A percentile compares a stretch with the other conserved stretches of the same genome.
Evolutionary conservation across 2,113 vertebrate species (phyloP).

Genomic region (Cyphomyrus discorhynchus): DNA sequence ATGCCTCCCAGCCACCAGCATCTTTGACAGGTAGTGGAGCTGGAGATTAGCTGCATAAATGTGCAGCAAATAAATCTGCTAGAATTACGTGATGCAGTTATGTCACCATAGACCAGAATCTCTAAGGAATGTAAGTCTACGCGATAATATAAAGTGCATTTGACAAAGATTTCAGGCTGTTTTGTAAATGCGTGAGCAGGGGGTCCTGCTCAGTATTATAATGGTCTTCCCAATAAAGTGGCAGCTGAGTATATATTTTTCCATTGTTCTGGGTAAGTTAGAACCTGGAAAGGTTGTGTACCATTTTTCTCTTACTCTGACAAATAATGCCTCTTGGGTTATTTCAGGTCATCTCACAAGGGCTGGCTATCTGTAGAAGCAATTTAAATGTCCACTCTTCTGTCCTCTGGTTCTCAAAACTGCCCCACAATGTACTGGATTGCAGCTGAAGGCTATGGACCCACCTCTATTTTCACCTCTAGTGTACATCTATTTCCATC

Average conservation of each 20-base stretch:
- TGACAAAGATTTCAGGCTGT: not conserved
- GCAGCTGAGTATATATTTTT: not conserved
- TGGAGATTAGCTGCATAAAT: not conserved
- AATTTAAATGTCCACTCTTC: not conserved
- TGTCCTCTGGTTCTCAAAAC: not conserved
- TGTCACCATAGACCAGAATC: not conserved
- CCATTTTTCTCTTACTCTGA: not conserved
- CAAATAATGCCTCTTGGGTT: not conserved
- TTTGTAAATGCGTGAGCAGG: not conserved
- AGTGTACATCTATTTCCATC: not conserved
- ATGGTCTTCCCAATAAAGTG: not conserved
- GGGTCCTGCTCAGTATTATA: not conserved
- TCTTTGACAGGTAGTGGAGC: not conserved
- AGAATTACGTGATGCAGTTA: not conserved
- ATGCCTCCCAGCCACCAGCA: not conserved
- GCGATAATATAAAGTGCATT: not conserved
- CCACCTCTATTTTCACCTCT: constrained; percentile 2
- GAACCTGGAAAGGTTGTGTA: not conserved
- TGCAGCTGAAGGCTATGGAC: not conserved
- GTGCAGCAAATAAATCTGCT: not conserved
- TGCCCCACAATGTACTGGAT: not conserved
- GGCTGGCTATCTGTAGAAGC: not conserved
- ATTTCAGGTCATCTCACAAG: not conserved
- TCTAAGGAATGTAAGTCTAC: not conserved
- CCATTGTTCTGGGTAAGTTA: not conserved